Conservation (phyloP, 2,888 invertebrate species). For the Tipula helvola region DNA sequence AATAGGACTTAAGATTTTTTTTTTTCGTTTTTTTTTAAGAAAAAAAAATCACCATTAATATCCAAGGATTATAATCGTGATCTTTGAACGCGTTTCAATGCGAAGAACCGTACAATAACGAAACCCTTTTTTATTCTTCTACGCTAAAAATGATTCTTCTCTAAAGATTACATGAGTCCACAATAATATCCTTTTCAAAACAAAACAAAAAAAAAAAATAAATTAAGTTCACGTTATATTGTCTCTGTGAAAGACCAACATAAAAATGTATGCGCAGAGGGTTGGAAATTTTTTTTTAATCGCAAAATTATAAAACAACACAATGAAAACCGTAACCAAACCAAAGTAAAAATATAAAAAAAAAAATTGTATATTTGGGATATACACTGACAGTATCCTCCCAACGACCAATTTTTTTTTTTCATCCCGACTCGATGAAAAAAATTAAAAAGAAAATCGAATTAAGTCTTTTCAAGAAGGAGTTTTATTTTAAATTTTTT, state of each 20-base stretch:
- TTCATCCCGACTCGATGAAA: not conserved
- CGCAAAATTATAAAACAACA: not conserved
- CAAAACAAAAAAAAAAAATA: not conserved
- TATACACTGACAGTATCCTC: not conserved
- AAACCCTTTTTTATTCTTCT: not conserved
- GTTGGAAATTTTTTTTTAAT: not conserved
- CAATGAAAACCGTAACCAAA: not conserved
- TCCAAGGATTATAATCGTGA: conserved; percentile 8
- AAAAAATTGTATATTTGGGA: not conserved
- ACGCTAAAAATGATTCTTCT: not conserved
- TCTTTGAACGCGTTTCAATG: conserved; percentile 8
- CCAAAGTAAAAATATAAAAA: not conserved
- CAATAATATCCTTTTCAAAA: not conserved
- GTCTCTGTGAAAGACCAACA: not conserved
- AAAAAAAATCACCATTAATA: conserved; percentile 9
- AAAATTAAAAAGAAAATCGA: not conserved
- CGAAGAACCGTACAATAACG: not conserved
- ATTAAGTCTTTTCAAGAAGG: not conserved
- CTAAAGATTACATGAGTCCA: not conserved
- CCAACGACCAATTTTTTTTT: not conserved
- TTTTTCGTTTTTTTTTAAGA: not conserved
- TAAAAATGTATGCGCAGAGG: not conserved
- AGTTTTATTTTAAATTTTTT: not conserved
- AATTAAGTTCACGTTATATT: not conserved
- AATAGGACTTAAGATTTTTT: not conserved